Evolutionary conservation across 1,140 invertebrate species (phyloP).

Genomic region (Meloidogyne hapla): DNA sequence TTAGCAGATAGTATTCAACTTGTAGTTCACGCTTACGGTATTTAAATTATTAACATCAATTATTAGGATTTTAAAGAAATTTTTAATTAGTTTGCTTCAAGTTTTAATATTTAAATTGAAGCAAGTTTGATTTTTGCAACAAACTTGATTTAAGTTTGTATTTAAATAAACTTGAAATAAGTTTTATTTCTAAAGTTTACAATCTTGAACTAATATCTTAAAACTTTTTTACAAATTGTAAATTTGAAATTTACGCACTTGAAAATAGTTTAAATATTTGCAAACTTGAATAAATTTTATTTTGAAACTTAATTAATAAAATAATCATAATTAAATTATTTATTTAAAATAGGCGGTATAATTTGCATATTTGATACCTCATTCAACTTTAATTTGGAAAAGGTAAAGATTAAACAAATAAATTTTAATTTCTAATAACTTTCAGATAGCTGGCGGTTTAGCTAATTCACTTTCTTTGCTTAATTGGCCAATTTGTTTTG

Average conservation of each 20-base stretch:
- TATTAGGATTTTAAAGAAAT: too few relatives aligned
- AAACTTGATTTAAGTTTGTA: too few relatives aligned
- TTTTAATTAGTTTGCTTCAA: too few relatives aligned
- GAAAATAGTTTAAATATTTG: too few relatives aligned
- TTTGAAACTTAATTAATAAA: too few relatives aligned
- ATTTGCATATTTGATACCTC: neutral
- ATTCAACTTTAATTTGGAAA: neutral
- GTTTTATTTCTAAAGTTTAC: neutral
- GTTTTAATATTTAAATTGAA: too few relatives aligned
- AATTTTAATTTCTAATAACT: neutral
- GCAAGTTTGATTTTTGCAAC: too few relatives aligned
- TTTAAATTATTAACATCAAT: neutral
- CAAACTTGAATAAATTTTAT: neutral
- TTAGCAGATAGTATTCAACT: neutral
- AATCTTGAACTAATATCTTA: too few relatives aligned
- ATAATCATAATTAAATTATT: neutral
- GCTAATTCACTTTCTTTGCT: neutral
- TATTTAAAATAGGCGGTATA: neutral
- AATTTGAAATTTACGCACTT: too few relatives aligned
- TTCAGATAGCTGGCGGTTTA: slow-evolving; percentile 6
- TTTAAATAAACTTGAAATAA: neutral
- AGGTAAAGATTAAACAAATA: neutral
- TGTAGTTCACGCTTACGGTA: slow-evolving; percentile 8
- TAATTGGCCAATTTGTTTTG: neutral
- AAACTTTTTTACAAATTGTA: too few relatives aligned